Percentiles rank a stretch among this genome's conserved stretches.
Conservation (phyloP, 2,888 invertebrate species). For the Mimas tiliae region DNA sequence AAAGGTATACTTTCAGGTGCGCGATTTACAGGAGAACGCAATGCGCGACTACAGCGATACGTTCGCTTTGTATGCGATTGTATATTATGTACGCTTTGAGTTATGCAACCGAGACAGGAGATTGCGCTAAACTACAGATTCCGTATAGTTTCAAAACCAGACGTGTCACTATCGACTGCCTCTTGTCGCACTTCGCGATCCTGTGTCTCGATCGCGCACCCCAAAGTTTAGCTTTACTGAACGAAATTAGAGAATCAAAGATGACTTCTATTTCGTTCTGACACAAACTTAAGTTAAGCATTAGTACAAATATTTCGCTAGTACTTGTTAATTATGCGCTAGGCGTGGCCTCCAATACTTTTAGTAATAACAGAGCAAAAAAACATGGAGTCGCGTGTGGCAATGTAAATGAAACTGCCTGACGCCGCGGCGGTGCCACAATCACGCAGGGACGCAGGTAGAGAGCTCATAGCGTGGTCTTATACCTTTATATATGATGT, state of each 20-base stretch:
- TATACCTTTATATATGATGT: slow-evolving; percentile 15
- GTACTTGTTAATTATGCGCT: neutral
- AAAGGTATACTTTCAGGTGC: too few species aligned
- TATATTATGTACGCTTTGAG: too few species aligned
- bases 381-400: slow-evolving; percentile 46
- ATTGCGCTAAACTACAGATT: too few species aligned
- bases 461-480: neutral
- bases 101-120: too few species aligned
- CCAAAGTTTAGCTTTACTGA: neutral
- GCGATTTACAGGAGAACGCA: too few species aligned
- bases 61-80: too few species aligned
- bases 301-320: neutral
- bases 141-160: too few species aligned
- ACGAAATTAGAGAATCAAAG: neutral
- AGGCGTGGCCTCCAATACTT: slow-evolving; percentile 33
- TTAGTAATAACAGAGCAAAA: slow-evolving; percentile 40
- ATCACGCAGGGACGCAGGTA: slow-evolving; percentile 52
- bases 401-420: slow-evolving; percentile 47
- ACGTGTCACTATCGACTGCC: too few species aligned
- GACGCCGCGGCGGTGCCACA: slow-evolving; percentile 33
- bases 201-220: too few species aligned
- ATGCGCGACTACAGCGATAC: too few species aligned
- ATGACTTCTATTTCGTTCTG: neutral
- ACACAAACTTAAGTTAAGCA: neutral
- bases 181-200: too few species aligned